Evolutionary conservation across 2,888 invertebrate genomes (phyloP).

Genomic region (Dolomedes plantarius): DNA sequence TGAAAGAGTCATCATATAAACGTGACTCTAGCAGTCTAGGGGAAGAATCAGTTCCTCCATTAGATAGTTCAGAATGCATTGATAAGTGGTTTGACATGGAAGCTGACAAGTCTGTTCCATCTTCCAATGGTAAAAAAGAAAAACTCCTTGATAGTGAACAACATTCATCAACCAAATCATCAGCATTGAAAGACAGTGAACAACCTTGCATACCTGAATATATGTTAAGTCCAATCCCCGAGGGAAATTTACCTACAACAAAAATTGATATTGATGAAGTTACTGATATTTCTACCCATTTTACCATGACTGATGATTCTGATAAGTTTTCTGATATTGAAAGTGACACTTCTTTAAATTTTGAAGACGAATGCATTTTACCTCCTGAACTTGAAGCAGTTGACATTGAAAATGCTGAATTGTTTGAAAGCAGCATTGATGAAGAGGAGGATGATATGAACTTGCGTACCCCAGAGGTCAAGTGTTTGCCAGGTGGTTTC

Average conservation of each 20-base stretch:
- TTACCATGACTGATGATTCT: conserved; percentile 67
- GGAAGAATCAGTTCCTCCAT: background rate
- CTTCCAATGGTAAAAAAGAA: background rate
- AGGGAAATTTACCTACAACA: conserved; percentile 16
- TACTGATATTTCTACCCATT: conserved; percentile 62
- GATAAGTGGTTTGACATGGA: conserved; percentile 50
- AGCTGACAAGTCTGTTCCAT: background rate
- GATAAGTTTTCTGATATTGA: conserved; percentile 64
- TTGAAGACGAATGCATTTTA: conserved; percentile 33
- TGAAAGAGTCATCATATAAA: background rate
- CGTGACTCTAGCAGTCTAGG: background rate
- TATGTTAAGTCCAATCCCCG: conserved; percentile 12
- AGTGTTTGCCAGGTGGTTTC: background rate
- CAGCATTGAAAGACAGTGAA: conserved; percentile 25
- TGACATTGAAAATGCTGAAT: background rate
- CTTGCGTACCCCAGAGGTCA: background rate
- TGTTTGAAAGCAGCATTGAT: background rate
- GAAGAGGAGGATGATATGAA: background rate
- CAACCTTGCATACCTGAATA: conserved; percentile 35
- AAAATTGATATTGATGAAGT: conserved; percentile 44
- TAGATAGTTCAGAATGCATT: background rate
- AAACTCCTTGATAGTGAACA: background rate
- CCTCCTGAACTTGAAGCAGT: background rate
- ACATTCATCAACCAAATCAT: conserved; percentile 32
- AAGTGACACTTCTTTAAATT: conserved; percentile 48